Base-by-base conservation (phyloP, 2,888 invertebrate genomes). In the Chymomyza fuscimana region DNA sequence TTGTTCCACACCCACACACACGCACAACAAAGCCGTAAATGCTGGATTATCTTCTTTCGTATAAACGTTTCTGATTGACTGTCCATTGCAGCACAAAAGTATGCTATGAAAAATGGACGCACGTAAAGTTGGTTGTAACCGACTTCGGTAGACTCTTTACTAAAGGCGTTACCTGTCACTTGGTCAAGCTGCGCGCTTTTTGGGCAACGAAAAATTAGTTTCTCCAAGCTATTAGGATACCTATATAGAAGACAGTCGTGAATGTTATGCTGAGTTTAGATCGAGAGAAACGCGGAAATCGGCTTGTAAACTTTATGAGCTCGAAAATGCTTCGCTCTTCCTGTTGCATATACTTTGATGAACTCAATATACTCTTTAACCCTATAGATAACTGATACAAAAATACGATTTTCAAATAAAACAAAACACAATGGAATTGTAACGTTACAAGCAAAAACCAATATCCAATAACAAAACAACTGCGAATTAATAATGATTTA, bases 401-500 rank as follows among this genome's bases (percentile, higher is more conserved):
- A 16, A 61, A 61, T 3, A 29, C 19, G 10, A n/a, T 0, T n/a
- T 16, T n/a, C 16, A 46, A 12, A 46, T 9, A 62, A 22, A 61
- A 40, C 19, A 16, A 62, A 19, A 50, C n/a, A 62, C 15, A 61
- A 63, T 40, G 19, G 15, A 16, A 40, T 52, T 72, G 60, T 56
- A 36, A 36, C 19, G 46, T 68, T 73, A 56, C 68, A 73, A 70
- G 25, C 59, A 71, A 64, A 71, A 69, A 52, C 64, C 65, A 65
- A 65, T 9, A 25, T 9, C 19, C 50, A 16, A 59, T 66, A 58
- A 69, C 46, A 66, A 54, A 36, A 70, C 29, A 40, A 60, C 22
- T 50, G 29, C 72, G 64, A 70, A 60, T 61, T 54, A 72, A 76
- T 78, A 76, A 69, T 76, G 76, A 76, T 81, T 77, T 79, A 72